Evolutionary conservation across 2,888 invertebrate genomes (phyloP), one percentile per base, ranked within the genome.

Genomic region (Acleris emargana): DNA sequence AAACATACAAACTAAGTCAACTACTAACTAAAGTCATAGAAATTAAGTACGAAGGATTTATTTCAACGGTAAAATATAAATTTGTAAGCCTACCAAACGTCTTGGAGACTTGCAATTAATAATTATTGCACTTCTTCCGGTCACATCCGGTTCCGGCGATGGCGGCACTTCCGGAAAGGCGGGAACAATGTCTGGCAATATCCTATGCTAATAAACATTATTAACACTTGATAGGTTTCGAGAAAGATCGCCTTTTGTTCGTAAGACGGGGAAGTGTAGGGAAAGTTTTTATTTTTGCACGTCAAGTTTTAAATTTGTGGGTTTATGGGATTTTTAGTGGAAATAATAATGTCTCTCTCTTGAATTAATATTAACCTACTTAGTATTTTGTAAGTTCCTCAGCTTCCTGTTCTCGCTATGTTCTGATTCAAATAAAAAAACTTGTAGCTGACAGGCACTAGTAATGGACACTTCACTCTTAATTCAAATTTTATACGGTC

Each of bases 61-160:
- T 13, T 50, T 13, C 16, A 11, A 43, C 13, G 22, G 54, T n/a
- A 60, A 60, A 55, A 32, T 28, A 51, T 60, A 64, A 59, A 32
- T 59, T 60, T 54, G 64, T 28, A 20, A 42, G 22, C 42, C 54
- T 16, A 49, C 38, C 54, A 79, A 78, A 72, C 73, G 69, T 80
- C 83, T 81, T 78, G 69, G 74, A 79, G 80, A 73, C 78, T 72
- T 79, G 87, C 89, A 88, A 90, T 91, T 90, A 90, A 91, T 90
- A 91, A 91, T 91, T 88, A 91, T 91, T 88, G 84, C 89, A 85
- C 85, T 83, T 87, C 83, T 88, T 91, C 89, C 89, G 89, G 86
- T 75, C 74, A 77, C 78, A 67, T 67, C 66, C 63, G 69, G 55
- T 81, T 88, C 85, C 85, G 79, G 84, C 70, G 60, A 80, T 79